phyloP scores from a whole-genome alignment of 1,140 invertebrate species.

The Ceratina australensis region DNA sequence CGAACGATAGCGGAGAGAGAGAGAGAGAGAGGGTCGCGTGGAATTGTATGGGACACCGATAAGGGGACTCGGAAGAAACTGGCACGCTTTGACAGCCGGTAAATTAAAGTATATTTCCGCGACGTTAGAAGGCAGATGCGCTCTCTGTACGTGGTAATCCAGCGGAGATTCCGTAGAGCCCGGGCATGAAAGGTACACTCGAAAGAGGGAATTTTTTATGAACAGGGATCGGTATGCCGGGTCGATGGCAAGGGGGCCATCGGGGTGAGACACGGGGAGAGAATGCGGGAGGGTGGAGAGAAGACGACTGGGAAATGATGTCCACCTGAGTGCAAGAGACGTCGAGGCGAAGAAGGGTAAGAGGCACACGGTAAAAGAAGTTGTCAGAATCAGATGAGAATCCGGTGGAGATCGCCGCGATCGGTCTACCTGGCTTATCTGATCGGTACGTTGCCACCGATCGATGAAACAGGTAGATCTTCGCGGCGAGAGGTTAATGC shows the following conservation, averaged over 20 bases:
- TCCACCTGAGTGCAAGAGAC: slow-evolving; percentile 50
- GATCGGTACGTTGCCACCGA: slow-evolving; percentile 33
- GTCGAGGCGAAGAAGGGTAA: slow-evolving; percentile 21
- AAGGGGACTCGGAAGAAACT: slow-evolving; percentile 58
- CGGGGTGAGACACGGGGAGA: slow-evolving; percentile 10
- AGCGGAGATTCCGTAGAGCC: slow-evolving; percentile 43
- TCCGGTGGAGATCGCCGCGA: not conserved
- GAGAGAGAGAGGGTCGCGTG: not conserved
- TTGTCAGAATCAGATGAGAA: slow-evolving; percentile 62
- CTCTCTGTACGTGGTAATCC: slow-evolving; percentile 54
- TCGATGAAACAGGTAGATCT: slow-evolving; percentile 33
- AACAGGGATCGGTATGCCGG: slow-evolving; percentile 57
- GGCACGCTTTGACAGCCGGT: slow-evolving; percentile 63
- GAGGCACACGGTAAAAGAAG: slow-evolving; percentile 50
- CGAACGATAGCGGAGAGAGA: not conserved
- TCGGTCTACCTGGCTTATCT: slow-evolving; percentile 30
- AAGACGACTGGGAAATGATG: slow-evolving; percentile 46
- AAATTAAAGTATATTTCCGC: slow-evolving; percentile 66
- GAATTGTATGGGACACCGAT: slow-evolving; percentile 52
- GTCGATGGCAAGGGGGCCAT: not conserved
- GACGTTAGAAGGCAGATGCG: slow-evolving; percentile 60
- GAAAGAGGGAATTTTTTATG: slow-evolving; percentile 63
- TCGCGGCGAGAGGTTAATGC: no score
- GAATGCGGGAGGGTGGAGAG: not conserved
- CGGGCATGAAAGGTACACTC: slow-evolving; percentile 58